Evolutionary conservation across 2,113 vertebrate genomes (phyloP).

Genomic region (Rhinoderma darwinii): DNA sequence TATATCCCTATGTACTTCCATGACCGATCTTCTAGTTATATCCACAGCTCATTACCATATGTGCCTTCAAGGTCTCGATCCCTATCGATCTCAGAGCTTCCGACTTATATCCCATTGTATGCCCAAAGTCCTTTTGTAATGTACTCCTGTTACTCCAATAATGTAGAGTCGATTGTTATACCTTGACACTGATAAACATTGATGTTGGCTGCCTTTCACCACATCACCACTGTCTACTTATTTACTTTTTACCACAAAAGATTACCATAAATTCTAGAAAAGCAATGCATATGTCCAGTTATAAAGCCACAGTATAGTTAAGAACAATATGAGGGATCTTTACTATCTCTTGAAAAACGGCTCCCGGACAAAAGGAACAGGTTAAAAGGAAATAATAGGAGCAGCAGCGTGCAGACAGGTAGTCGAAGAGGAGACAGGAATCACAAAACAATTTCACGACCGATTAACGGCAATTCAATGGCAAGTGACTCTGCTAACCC

Average conservation of each 20-base stretch:
- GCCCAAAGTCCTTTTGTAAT: too few species aligned
- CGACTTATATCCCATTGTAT: too few species aligned
- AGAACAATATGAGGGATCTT: not conserved
- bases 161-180: not conserved
- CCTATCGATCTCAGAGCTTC: not conserved
- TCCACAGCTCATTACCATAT: not conserved
- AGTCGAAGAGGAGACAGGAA: not conserved
- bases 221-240: not conserved
- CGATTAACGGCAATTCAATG: constrained; percentile 9
- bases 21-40: not conserved
- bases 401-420: not conserved
- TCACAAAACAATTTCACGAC: constrained; percentile 26
- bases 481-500: constrained; percentile 7
- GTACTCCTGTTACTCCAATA: not conserved
- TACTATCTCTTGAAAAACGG: not conserved
- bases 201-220: not conserved
- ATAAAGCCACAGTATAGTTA: not conserved
- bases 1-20: not conserved
- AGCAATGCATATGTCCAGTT: too few species aligned
- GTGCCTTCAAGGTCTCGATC: not conserved
- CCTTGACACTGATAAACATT: not conserved
- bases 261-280: not conserved
- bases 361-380: not conserved
- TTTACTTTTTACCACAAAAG: not conserved
- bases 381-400: not conserved